Percentiles rank a stretch among this genome's conserved stretches.
phyloP scores from a whole-genome alignment of 2,113 vertebrate species.

The Merops nubicus region DNA sequence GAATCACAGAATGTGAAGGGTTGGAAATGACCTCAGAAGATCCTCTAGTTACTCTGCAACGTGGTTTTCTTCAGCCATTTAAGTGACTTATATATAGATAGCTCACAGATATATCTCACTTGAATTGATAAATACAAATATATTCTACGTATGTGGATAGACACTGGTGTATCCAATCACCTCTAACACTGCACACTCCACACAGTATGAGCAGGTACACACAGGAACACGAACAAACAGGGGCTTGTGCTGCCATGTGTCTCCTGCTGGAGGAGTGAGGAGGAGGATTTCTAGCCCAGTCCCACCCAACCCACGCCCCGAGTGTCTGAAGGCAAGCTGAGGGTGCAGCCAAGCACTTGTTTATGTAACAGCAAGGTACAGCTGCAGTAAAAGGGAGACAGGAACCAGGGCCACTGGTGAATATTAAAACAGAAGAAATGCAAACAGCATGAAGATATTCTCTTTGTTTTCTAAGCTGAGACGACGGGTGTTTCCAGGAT shows the following conservation, averaged over 20 bases:
- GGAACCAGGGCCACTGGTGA: neutral
- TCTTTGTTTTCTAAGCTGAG: neutral
- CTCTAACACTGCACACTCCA: rapidly evolving
- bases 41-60: too few species aligned
- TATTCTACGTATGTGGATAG: rapidly evolving
- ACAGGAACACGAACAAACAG: rapidly evolving
- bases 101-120: neutral
- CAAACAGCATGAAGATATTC: neutral
- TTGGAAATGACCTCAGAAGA: too few species aligned
- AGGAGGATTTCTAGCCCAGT: too few species aligned
- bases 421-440: neutral
- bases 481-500: neutral
- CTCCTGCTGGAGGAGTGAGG: neutral
- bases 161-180: rapidly evolving
- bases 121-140: rapidly evolving
- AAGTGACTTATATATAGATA: neutral
- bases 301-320: neutral
- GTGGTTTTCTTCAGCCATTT: neutral
- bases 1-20: too few species aligned
- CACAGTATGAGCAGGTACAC: rapidly evolving
- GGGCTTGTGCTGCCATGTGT: rapidly evolving
- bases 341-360: neutral
- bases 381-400: neutral
- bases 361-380: constrained; percentile 42
- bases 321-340: neutral